These are phyloP conservation scores for Clamator glandarius DNA, from an alignment of 2,797 vertebrate genomes.

Conservation along the genomic window DNA sequence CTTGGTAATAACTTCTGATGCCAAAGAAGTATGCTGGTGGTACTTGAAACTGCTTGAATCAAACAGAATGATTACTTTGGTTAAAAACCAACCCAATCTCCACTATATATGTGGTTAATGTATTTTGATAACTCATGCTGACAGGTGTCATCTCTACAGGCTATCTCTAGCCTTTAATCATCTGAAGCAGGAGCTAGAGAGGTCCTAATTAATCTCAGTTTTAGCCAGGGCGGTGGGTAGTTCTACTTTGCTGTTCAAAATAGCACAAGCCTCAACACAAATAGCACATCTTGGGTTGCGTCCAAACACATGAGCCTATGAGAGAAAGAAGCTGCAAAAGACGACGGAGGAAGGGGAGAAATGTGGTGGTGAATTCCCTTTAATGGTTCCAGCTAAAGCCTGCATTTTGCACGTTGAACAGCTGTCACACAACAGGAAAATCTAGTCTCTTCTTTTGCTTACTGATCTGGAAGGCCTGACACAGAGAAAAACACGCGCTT, in stretches of 20 bases:
- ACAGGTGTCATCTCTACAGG: conserved; percentile 50
- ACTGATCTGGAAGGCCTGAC: not conserved
- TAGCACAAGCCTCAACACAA: not conserved
- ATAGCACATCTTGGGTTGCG: not conserved
- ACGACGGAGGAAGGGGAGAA: not conserved
- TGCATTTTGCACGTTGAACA: not conserved
- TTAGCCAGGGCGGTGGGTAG: conserved; percentile 38
- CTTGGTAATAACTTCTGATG: not conserved
- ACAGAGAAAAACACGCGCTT: rapidly evolving
- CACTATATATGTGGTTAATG: not conserved
- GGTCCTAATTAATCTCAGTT: conserved; percentile 44
- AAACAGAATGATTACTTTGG: not conserved
- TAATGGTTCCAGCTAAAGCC: not conserved
- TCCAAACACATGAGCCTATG: not conserved
- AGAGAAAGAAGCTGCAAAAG: not conserved
- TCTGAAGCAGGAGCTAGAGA: not conserved
- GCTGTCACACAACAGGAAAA: not conserved
- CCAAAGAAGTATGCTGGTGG: not conserved
- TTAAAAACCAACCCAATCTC: not conserved
- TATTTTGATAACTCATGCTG: not conserved
- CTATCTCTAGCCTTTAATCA: conserved; percentile 28
- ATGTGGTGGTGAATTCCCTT: not conserved
- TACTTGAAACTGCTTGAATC: not conserved
- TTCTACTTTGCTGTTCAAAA: not conserved
- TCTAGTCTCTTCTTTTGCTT: not conserved